Base-by-base conservation (phyloP, 1,140 invertebrate genomes). In the Bicyclus anynana region DNA sequence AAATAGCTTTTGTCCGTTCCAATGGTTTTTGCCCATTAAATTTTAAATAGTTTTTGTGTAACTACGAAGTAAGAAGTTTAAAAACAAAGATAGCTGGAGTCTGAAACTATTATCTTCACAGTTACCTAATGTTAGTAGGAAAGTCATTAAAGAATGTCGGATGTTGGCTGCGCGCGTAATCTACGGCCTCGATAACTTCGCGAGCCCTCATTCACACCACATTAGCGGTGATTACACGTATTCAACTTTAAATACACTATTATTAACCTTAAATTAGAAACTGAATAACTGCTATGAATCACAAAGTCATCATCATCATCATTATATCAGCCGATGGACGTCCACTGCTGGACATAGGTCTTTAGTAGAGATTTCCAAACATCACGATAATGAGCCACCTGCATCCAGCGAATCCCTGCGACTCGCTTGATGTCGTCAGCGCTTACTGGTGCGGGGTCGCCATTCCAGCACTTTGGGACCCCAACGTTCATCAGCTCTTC, bases 61-160 rank as follows among this genome's bases (percentile, higher is more conserved):
- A 7, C 23, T 23, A 23, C 2, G 23, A 23, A 23, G n/a, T 23
- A 23, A 23, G 7, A 23, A 23, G 23, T 23, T 23, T 23, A 23
- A 23, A 23, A 23, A 4, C 2, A 23, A 4, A 23, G 5, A 27
- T 4, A 7, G 7, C 3, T 26, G 26, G n/a, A 33, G 29, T 33
- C 29, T 16, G 6, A 40, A 16, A 2, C 17, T 40, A 5, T 14
- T 10, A 40, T 40, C 37, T 40, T 0, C 37, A 1, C 5, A 5
- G 17, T 5, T 40, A 17, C 10, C n/a, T 47, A 58, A 37, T 55
- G 65, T 60, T 54, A 51, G 44, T 44, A 59, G 62, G 60, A 47
- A 62, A 70, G 62, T 65, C 60, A 67, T 70, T 68, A 69, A 71
- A 69, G 64, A 69, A 71, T 58, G 59, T 69, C 62, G 62, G 58